Conservation (phyloP, 2,113 vertebrate genomes). For the Ellobius talpinus region DNA sequence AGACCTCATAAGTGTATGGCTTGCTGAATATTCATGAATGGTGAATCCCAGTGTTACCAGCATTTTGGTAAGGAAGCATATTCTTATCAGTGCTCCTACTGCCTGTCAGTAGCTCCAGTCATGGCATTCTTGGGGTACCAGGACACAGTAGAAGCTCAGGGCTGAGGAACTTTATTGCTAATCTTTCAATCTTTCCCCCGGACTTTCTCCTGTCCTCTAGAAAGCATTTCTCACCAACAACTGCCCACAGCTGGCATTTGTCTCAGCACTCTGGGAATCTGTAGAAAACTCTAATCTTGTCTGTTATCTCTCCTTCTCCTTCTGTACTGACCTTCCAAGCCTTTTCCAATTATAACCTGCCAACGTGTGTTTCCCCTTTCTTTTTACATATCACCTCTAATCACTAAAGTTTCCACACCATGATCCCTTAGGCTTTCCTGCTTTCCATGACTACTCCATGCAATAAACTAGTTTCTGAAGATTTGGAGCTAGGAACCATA, state of each 20-base stretch:
- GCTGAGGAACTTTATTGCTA: neutral
- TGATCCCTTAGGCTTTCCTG: too few relatives aligned
- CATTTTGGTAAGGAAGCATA: neutral
- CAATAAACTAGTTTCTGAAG: too few relatives aligned
- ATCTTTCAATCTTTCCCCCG: neutral
- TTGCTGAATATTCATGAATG: neutral
- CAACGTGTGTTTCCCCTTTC: too few relatives aligned
- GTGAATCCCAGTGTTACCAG: neutral
- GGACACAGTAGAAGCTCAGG: neutral
- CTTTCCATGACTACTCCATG: too few relatives aligned
- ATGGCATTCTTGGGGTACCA: accelerated
- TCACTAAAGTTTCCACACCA: too few relatives aligned
- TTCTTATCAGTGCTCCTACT: neutral
- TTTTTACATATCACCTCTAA: too few relatives aligned
- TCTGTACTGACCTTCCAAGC: too few relatives aligned
- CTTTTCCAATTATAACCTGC: too few relatives aligned
- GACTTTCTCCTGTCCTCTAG: neutral
- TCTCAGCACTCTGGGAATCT: neutral
- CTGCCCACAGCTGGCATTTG: neutral
- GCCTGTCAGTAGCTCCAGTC: neutral
- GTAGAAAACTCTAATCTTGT: neutral
- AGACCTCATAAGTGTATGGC: neutral
- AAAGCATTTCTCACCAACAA: accelerated
- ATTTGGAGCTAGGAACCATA: too few relatives aligned
- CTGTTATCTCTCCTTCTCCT: too few relatives aligned